A percentile compares a stretch with the other conserved stretches of the same genome.
Conservation (phyloP, 1,140 invertebrate genomes). For the Maconellicoccus hirsutus region DNA sequence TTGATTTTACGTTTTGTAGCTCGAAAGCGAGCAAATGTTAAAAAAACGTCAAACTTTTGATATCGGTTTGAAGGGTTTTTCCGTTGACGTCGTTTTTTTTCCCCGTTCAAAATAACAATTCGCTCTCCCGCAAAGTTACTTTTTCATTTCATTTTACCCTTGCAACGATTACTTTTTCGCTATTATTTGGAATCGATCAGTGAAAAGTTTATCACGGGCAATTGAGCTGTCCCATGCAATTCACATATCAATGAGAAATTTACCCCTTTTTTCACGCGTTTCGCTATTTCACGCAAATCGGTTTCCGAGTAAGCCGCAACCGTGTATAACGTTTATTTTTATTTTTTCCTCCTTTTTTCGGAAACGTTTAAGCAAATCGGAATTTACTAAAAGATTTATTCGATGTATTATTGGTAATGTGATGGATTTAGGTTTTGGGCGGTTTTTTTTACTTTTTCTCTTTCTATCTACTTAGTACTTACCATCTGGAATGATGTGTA, state of each 20-base stretch:
- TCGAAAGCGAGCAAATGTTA: background rate
- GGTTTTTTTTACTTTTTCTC: too few relatives aligned
- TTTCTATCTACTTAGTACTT: too few relatives aligned
- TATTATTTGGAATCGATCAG: conserved; percentile 19
- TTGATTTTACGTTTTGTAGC: background rate
- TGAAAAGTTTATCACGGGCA: conserved; percentile 15
- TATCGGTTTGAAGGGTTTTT: background rate
- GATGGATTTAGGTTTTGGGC: conserved; percentile 13
- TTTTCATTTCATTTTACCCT: conserved; percentile 16
- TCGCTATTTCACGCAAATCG: conserved; percentile 17
- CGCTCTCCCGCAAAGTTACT: conserved; percentile 12
- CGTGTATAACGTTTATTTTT: conserved; percentile 18
- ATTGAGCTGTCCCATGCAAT: conserved; percentile 21
- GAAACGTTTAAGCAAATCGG: conserved; percentile 10
- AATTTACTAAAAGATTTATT: conserved; percentile 13
- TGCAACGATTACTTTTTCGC: conserved; percentile 6
- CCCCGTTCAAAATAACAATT: background rate
- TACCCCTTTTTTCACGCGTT: conserved; percentile 18
- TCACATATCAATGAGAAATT: conserved; percentile 21
- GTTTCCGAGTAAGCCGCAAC: conserved; percentile 18
- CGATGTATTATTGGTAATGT: conserved; percentile 7
- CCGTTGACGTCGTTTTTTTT: background rate
- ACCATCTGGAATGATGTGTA: conserved; percentile 6
- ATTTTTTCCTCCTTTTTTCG: conserved; percentile 12
- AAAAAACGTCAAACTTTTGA: background rate